Conservation (phyloP, 1,140 invertebrate species). For the Trichogramma pretiosum region DNA sequence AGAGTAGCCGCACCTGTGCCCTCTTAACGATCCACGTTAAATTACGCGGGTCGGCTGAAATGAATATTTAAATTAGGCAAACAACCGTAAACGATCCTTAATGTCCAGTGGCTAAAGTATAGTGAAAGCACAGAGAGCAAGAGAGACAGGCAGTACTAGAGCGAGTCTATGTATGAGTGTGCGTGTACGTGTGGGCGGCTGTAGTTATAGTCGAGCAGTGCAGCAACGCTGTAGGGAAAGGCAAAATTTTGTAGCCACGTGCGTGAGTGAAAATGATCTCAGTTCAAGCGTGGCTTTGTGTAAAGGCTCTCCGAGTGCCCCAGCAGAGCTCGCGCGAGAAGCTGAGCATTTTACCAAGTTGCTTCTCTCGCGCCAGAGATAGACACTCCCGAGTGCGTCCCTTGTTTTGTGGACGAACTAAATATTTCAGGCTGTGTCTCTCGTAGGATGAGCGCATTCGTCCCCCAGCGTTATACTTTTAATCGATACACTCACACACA, state of each 20-base stretch:
- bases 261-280: background rate
- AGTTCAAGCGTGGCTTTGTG: background rate
- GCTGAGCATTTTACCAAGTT: background rate
- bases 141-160: background rate
- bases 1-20: background rate
- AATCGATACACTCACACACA: too few species aligned
- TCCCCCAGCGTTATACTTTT: too few species aligned
- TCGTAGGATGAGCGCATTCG: too few species aligned
- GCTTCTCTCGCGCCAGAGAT: background rate
- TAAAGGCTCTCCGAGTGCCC: constrained; percentile 3
- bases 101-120: constrained; percentile 16
- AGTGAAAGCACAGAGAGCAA: too few species aligned
- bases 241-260: too few species aligned
- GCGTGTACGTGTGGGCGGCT: too few species aligned
- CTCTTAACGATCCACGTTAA: constrained; percentile 16
- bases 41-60: constrained; percentile 11
- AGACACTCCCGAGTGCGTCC: background rate
- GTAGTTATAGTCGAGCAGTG: too few species aligned
- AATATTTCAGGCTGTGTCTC: constrained; percentile 2
- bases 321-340: background rate
- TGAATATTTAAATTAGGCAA: constrained; percentile 22
- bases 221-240: too few species aligned
- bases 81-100: constrained; percentile 20
- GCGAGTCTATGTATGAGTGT: too few species aligned
- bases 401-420: background rate